A percentile compares a stretch with the other conserved stretches of the same genome.
Conservation (phyloP, 1,140 invertebrate species). For the Zelostemma sp. region DNA sequence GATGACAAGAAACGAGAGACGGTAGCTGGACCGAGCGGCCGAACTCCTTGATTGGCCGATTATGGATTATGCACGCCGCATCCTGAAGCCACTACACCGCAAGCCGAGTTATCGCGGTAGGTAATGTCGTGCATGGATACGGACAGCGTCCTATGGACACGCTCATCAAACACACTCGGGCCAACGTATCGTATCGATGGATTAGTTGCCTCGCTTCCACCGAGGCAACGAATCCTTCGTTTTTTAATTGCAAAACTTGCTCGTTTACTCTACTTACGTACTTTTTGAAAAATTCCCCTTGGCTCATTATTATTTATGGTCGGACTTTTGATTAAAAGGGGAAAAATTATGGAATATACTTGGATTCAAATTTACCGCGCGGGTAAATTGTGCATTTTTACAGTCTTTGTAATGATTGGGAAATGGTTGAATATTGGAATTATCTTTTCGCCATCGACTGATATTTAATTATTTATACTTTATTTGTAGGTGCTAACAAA, state of each 20-base stretch:
- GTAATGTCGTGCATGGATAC: conserved; percentile 1
- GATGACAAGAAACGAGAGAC: conserved; percentile 56
- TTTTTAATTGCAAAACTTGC: background rate
- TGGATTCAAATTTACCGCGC: too few relatives aligned
- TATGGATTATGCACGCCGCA: conserved; percentile 59
- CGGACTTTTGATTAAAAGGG: background rate
- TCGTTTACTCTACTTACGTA: background rate
- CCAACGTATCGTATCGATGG: background rate
- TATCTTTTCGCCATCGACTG: too few relatives aligned
- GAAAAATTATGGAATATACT: too few relatives aligned
- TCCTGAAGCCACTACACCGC: conserved; percentile 19
- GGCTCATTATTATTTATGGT: background rate
- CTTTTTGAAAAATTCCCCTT: background rate
- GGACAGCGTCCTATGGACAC: background rate
- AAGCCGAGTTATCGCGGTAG: background rate
- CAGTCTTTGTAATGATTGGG: too few relatives aligned
- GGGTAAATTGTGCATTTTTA: too few relatives aligned
- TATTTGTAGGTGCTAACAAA: too few relatives aligned
- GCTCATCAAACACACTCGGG: background rate
- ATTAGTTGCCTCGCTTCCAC: background rate
- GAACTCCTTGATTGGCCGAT: conserved; percentile 56
- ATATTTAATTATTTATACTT: too few relatives aligned
- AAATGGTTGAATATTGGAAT: too few relatives aligned
- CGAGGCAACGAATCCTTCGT: background rate
- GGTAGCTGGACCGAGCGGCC: conserved; percentile 48